phyloP scores from a whole-genome alignment of 2,888 invertebrate species.

The Drosophila diplacantha region DNA sequence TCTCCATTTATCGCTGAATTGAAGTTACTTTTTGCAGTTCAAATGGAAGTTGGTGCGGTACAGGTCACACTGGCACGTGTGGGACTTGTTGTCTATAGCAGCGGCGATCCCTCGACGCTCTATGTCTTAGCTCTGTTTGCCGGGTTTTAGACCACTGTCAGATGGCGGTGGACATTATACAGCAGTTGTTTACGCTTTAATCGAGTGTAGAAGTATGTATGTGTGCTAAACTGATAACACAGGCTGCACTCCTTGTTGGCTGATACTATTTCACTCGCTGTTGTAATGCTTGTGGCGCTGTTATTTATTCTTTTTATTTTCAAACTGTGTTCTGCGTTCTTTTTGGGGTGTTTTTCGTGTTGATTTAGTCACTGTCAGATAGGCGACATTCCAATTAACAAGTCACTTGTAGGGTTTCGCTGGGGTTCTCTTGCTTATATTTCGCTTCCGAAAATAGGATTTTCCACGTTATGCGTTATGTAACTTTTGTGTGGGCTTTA shows the following conservation, averaged over 20 bases:
- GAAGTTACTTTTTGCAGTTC: conserved; percentile 23
- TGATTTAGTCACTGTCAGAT: conserved; percentile 57
- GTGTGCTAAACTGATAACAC: conserved; percentile 21
- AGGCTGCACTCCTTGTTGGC: conserved; percentile 10
- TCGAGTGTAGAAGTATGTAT: conserved; percentile 3
- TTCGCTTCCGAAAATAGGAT: conserved; percentile 21
- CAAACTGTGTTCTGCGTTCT: neutral
- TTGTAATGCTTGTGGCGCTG: conserved; percentile 10
- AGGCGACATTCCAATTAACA: conserved; percentile 57
- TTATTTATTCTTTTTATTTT: neutral
- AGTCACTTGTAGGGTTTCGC: conserved; percentile 35
- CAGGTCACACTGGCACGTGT: conserved; percentile 16
- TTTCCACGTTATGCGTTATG: conserved; percentile 15
- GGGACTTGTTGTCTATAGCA: conserved; percentile 1
- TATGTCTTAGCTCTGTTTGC: conserved; percentile 10
- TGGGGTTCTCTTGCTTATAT: conserved; percentile 7
- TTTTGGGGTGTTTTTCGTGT: conserved; percentile 21
- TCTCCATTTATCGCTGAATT: conserved; percentile 76
- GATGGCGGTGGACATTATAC: conserved; percentile 57
- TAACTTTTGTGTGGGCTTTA: conserved; percentile 6
- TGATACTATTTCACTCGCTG: neutral
- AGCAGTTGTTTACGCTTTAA: conserved; percentile 38
- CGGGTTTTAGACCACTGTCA: conserved; percentile 58
- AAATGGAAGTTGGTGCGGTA: conserved; percentile 5
- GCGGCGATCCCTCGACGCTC: conserved; percentile 5